phyloP scores from a whole-genome alignment of 2,113 vertebrate species.

The Lasiurus borealis region DNA sequence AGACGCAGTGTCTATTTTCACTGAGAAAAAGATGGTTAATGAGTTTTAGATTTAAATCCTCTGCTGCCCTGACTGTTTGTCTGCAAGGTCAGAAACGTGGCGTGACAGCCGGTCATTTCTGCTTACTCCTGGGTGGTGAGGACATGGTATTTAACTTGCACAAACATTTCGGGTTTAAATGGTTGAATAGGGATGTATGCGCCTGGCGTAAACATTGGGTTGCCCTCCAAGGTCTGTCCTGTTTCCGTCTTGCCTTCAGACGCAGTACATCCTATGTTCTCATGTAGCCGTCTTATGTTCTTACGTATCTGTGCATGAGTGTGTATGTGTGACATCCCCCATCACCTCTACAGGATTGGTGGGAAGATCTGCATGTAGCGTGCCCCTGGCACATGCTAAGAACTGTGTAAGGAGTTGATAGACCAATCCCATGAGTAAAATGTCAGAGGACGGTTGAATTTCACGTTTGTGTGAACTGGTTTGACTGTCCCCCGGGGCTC shows the following conservation, averaged over 20 bases:
- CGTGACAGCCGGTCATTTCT: background rate
- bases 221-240: background rate
- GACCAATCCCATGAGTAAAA: background rate
- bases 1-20: background rate
- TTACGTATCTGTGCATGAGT: background rate
- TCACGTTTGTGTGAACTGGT: background rate
- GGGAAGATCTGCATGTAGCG: background rate
- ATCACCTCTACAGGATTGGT: too few species aligned
- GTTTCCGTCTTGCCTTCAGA: background rate
- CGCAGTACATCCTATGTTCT: background rate
- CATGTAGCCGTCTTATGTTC: background rate
- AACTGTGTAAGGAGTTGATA: background rate
- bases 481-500: background rate
- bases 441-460: background rate
- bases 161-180: conserved; percentile 20
- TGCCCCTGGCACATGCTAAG: background rate
- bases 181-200: background rate
- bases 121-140: background rate
- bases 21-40: background rate
- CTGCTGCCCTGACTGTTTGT: background rate
- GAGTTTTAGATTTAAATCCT: background rate
- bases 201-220: background rate
- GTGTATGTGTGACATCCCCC: background rate
- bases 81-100: background rate
- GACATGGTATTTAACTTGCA: background rate